A percentile compares a stretch with the other conserved stretches of the same genome.
phyloP scores from a whole-genome alignment of 1,140 invertebrate genomes.

The Matsumurasca onukii region DNA sequence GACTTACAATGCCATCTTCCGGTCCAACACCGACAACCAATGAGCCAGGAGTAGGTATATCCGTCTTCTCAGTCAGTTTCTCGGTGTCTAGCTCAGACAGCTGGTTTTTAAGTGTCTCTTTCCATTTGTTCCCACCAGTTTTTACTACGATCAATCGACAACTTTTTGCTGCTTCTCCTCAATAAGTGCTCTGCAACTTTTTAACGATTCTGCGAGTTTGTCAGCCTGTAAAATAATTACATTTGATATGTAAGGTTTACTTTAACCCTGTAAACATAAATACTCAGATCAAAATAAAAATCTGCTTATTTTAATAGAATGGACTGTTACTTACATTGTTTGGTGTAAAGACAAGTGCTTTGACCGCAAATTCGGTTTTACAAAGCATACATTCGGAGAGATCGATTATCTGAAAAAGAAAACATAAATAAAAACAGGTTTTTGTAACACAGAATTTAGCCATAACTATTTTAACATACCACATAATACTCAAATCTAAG shows the following conservation, averaged over 20 bases:
- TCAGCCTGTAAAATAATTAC: neutral
- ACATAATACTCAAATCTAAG: no score
- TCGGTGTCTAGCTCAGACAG: neutral
- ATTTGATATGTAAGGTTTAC: neutral
- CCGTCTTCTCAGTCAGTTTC: neutral
- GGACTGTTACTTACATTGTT: neutral
- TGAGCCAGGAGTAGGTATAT: neutral
- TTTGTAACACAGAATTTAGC: no score
- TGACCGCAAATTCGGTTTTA: no score
- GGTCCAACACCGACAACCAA: constrained; percentile 14
- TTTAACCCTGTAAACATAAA: neutral
- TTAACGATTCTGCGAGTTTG: neutral
- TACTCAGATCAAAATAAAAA: neutral
- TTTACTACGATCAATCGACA: neutral
- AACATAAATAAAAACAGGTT: no score
- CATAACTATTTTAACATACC: no score
- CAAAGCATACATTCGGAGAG: no score
- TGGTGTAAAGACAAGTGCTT: no score
- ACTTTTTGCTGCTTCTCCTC: neutral
- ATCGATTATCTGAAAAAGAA: no score
- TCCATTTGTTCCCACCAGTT: neutral
- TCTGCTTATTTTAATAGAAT: neutral
- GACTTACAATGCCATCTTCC: neutral
- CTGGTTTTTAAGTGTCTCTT: neutral
- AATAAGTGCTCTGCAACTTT: neutral